These are phyloP conservation scores for Microctonus hyperodae DNA, from an alignment of 2,888 invertebrate genomes.

Conservation along the genomic window DNA sequence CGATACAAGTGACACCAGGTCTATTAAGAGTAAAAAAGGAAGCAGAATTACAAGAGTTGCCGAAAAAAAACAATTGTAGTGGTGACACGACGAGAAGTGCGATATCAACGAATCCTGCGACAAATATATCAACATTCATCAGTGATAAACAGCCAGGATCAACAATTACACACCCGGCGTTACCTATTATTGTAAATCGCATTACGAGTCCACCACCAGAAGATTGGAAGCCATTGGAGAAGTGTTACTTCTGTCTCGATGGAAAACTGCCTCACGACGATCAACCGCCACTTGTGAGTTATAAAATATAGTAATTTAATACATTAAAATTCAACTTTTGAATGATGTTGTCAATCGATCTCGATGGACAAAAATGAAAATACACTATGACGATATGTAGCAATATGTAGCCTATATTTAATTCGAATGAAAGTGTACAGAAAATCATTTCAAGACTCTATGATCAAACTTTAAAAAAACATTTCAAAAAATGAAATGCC, in stretches of 20 bases:
- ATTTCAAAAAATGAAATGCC: neutral
- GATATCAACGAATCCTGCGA: conserved; percentile 36
- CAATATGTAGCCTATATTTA: too few species aligned
- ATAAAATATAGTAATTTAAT: neutral
- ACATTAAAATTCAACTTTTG: too few species aligned
- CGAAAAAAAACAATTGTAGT: conserved; percentile 43
- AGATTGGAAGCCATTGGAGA: conserved; percentile 85
- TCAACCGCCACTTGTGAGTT: conserved; percentile 68
- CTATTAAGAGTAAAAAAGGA: conserved; percentile 61
- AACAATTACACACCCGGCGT: conserved; percentile 43
- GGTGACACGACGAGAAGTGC: conserved; percentile 35
- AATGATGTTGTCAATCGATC: too few species aligned
- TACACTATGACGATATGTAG: too few species aligned
- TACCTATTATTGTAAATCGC: conserved; percentile 53
- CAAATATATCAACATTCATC: conserved; percentile 41
- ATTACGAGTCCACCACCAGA: conserved; percentile 61
- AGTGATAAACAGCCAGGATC: conserved; percentile 48
- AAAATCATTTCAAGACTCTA: too few species aligned
- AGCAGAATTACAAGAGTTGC: conserved; percentile 58
- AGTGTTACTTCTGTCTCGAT: conserved; percentile 85
- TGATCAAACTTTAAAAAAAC: too few species aligned
- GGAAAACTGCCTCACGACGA: conserved; percentile 71
- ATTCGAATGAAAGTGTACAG: too few species aligned
- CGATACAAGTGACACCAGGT: conserved; percentile 58
- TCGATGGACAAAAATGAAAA: too few species aligned